Percentiles rank a stretch among this genome's conserved stretches.
These are phyloP conservation scores for Tinea semifulvella DNA, from an alignment of 2,888 invertebrate species.

Conservation along the genomic window DNA sequence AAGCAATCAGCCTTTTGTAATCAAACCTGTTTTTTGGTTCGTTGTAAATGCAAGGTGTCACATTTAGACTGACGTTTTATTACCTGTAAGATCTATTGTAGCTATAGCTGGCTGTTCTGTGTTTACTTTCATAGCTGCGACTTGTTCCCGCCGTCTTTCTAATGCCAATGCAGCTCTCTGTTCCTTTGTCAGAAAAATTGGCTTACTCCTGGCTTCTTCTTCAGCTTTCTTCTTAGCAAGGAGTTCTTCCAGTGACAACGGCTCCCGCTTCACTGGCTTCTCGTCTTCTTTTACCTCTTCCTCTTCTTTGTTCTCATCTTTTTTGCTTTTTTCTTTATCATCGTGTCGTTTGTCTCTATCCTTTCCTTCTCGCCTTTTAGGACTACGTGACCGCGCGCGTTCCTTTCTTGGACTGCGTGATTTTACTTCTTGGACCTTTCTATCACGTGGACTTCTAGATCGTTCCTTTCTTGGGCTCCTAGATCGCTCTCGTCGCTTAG, in stretches of 20 bases:
- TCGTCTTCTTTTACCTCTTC: slow-evolving; percentile 44
- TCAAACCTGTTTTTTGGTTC: no score
- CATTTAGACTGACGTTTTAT: no score
- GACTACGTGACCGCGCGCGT: slow-evolving; percentile 41
- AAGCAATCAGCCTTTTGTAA: no score
- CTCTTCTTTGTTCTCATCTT: slow-evolving; percentile 37
- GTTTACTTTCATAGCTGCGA: slow-evolving; percentile 79
- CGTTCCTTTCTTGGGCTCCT: slow-evolving; percentile 43
- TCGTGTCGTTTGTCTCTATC: slow-evolving; percentile 44
- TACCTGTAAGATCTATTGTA: slow-evolving; percentile 57
- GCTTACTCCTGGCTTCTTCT: slow-evolving; percentile 94
- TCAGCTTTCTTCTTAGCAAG: slow-evolving; percentile 96
- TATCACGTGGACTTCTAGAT: slow-evolving; percentile 34
- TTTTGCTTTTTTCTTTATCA: slow-evolving; percentile 49
- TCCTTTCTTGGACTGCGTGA: slow-evolving; percentile 25
- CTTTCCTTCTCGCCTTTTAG: slow-evolving; percentile 50
- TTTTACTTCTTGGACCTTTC: slow-evolving; percentile 24
- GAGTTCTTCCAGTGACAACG: slow-evolving; percentile 94
- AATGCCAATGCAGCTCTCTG: slow-evolving; percentile 92
- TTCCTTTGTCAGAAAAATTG: slow-evolving; percentile 96
- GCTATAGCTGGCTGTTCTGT: slow-evolving; percentile 58
- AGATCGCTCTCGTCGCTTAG: slow-evolving; percentile 42
- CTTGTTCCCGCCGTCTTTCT: slow-evolving; percentile 87
- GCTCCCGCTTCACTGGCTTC: slow-evolving; percentile 70
- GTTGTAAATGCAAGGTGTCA: no score